These are phyloP conservation scores for Acronicta aceris DNA, from an alignment of 2,888 invertebrate species.

Conservation along the genomic window DNA sequence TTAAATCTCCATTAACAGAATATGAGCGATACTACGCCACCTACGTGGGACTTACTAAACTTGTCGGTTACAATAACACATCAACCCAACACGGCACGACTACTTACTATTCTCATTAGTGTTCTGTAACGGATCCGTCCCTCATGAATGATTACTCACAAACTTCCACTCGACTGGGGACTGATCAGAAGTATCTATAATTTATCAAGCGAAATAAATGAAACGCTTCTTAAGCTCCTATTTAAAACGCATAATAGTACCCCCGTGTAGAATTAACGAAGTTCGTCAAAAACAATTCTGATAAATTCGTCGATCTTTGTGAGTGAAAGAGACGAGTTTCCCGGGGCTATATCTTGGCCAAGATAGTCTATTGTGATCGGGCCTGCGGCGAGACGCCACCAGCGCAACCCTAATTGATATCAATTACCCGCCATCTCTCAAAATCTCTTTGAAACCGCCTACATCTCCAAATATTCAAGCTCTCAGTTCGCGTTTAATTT, in stretches of 20 bases:
- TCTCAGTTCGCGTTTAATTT: constrained; percentile 62
- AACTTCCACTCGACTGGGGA: constrained; percentile 44
- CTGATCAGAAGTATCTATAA: constrained; percentile 42
- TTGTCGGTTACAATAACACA: constrained; percentile 27
- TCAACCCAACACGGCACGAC: constrained; percentile 10
- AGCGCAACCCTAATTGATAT: constrained; percentile 79
- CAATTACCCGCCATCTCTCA: constrained; percentile 78
- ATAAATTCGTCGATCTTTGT: constrained; percentile 68
- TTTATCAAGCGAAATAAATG: constrained; percentile 40
- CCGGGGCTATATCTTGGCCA: constrained; percentile 66
- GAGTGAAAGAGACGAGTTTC: constrained; percentile 58
- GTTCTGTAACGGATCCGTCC: constrained; percentile 46
- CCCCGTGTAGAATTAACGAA: constrained; percentile 50
- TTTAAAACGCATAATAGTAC: constrained; percentile 60
- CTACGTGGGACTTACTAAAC: constrained; percentile 39
- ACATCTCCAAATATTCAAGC: constrained; percentile 66
- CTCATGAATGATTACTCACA: constrained; percentile 48
- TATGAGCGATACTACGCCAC: constrained; percentile 51
- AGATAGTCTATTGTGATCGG: constrained; percentile 72
- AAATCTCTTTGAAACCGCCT: constrained; percentile 73
- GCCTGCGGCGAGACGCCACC: constrained; percentile 68
- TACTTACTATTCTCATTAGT: constrained; percentile 28
- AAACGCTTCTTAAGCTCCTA: constrained; percentile 44
- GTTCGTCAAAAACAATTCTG: constrained; percentile 64
- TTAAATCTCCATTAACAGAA: constrained; percentile 68